These are phyloP conservation scores for Cheilosia soror DNA, from an alignment of 2,888 invertebrate genomes.

Conservation along the genomic window DNA sequence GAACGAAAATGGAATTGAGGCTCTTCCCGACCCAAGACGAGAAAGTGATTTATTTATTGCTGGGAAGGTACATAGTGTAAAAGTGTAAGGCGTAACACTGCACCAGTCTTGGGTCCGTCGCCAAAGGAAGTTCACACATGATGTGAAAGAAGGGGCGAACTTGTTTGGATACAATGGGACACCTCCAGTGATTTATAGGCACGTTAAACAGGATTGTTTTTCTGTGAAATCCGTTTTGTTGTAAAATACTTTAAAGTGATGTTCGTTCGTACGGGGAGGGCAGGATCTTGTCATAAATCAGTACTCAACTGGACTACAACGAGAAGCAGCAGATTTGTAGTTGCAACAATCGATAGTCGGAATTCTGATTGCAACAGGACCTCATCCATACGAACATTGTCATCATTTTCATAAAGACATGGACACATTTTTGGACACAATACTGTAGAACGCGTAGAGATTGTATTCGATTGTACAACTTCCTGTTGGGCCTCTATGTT, in stretches of 20 bases:
- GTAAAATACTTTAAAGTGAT: not conserved
- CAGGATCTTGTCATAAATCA: too few relatives aligned
- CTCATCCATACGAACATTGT: too few relatives aligned
- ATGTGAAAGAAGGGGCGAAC: conserved; percentile 11
- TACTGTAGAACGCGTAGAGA: too few relatives aligned
- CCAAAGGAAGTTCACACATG: conserved; percentile 20
- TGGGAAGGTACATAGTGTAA: not conserved
- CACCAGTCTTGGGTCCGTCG: conserved; percentile 15
- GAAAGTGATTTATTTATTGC: conserved; percentile 53
- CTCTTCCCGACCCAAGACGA: not conserved
- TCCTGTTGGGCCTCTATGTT: too few relatives aligned
- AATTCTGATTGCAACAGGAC: too few relatives aligned
- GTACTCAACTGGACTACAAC: too few relatives aligned
- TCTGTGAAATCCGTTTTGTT: not conserved
- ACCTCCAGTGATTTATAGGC: conserved; percentile 37
- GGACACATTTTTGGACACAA: too few relatives aligned
- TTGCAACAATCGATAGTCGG: too few relatives aligned
- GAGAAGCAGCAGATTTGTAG: too few relatives aligned
- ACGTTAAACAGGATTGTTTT: not conserved
- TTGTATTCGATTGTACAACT: too few relatives aligned
- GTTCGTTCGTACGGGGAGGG: not conserved
- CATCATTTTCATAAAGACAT: too few relatives aligned
- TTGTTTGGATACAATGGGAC: conserved; percentile 15
- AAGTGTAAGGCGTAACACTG: conserved; percentile 17
- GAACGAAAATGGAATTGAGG: conserved; percentile 2